Base-by-base conservation (phyloP, 2,888 invertebrate genomes). In the Eulithis prunata region DNA sequence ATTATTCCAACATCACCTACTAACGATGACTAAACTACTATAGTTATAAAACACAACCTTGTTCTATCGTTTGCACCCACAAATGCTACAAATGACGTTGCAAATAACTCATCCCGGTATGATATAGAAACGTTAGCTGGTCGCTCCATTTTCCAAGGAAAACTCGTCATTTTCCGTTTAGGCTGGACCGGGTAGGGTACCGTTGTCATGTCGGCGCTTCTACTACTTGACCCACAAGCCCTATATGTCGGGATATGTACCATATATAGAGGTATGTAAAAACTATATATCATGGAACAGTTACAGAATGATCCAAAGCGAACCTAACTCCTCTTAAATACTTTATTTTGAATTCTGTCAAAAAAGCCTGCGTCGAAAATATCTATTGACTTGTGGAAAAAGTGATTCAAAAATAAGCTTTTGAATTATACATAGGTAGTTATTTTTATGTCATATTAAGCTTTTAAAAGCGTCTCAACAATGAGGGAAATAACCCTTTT, bases 61-160 rank as follows among this genome's bases (percentile, higher is more conserved):
- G 32, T 41, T 41, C 41, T 10, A 41, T 41, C 10, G 36, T 47
- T 55, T 21, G n/a, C 32, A 3, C 6, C 32, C 3, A 32, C 32
- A 32, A 32, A 32, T 1, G 32, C 32, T 3, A 32, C 32, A 32
- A 6, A 32, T 32, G 32, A 2, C 32, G 32, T 32, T 32, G 57
- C 54, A 57, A n/a, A 51, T 56, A 51, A 49, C 57, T 36, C 51
- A 43, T 21, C n/a, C 53, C 7, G 53, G 63, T 68, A 63, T 61
- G 41, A 45, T n/a, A n/a, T 41, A 38, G 3, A 46, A 52, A 57
- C 28, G 53, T 36, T 8, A 36, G 56, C n/a, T 7, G 54, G 57
- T 67, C 60, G 66, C 47, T 58, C 56, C 53, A 65, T 66, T 71
- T 78, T 73, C 75, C 67, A 51, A 70, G 75, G 70, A 71, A 72